Percentiles rank a stretch among this genome's conserved stretches.
Evolutionary conservation across 2,113 vertebrate genomes (phyloP).

Genomic region (Neomonachus schauinslandi): DNA sequence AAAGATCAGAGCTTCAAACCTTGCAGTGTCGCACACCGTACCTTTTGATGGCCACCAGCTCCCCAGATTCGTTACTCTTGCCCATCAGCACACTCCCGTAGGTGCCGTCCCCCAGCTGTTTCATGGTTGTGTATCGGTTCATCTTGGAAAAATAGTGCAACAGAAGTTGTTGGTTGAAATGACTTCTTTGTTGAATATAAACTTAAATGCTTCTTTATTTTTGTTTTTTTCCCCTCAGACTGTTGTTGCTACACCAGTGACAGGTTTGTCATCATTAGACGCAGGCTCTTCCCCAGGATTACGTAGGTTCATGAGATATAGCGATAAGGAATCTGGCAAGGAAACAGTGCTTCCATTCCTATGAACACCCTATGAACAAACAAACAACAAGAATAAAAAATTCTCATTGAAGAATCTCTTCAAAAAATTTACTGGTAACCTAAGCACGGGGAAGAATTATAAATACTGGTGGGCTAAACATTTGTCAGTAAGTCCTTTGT

Average conservation of each 20-base stretch:
- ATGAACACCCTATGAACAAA: conserved; percentile 53
- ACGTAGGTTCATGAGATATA: conserved; percentile 56
- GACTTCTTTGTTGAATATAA: conserved; percentile 25
- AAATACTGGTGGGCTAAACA: not conserved
- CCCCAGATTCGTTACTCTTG: conserved; percentile 96
- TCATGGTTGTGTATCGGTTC: conserved; percentile 97
- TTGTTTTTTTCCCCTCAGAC: conserved; percentile 48
- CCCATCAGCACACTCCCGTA: conserved; percentile 98
- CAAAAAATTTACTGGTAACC: not conserved
- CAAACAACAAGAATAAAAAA: not conserved
- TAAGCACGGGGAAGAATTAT: not conserved
- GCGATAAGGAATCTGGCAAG: conserved; percentile 40
- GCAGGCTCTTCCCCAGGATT: conserved; percentile 59
- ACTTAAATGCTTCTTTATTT: not conserved
- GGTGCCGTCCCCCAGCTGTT: conserved; percentile 96
- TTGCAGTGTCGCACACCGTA: conserved; percentile 62
- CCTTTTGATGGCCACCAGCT: conserved; percentile 99
- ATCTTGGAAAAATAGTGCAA: conserved; percentile 83
- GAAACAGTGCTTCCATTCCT: conserved; percentile 74
- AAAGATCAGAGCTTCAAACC: not conserved
- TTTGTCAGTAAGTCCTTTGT: not conserved
- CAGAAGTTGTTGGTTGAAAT: not conserved
- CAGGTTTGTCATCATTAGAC: conserved; percentile 67
- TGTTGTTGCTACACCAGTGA: conserved; percentile 33
- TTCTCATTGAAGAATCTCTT: not conserved